Evolutionary conservation across 1,140 invertebrate species (phyloP).

Genomic region (Brevipalpus yothersi): DNA sequence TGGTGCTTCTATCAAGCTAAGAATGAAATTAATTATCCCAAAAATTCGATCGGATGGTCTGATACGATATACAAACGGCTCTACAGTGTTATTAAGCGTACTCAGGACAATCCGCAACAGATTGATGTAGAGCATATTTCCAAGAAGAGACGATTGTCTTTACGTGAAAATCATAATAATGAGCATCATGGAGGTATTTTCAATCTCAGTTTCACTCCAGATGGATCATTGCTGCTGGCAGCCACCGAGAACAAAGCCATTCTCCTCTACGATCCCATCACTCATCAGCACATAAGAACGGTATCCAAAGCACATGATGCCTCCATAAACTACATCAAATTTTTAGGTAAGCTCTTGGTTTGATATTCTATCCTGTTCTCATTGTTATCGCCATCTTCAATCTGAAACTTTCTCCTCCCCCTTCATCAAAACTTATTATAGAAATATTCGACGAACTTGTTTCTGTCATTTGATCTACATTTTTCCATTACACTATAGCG

Average conservation of each 20-base stretch:
- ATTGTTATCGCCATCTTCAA: neutral
- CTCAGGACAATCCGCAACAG: neutral
- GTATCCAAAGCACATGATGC: constrained; percentile 59
- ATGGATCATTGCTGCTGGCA: constrained; percentile 50
- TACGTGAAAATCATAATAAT: neutral
- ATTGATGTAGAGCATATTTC: constrained; percentile 13
- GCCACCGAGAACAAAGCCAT: constrained; percentile 73
- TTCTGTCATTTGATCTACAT: too few species aligned
- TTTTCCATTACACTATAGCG: too few species aligned
- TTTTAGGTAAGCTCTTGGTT: neutral
- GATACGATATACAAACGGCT: neutral
- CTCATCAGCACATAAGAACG: constrained; percentile 40
- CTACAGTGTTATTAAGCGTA: neutral
- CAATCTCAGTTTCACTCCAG: constrained; percentile 16
- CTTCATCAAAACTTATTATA: too few species aligned
- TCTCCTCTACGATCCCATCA: constrained; percentile 62
- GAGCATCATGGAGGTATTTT: neutral
- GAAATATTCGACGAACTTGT: too few species aligned
- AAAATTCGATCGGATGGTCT: neutral
- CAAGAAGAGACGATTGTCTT: neutral
- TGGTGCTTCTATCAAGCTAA: neutral
- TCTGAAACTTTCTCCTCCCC: too few species aligned
- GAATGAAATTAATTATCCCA: neutral
- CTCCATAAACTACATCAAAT: constrained; percentile 67
- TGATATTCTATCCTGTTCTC: neutral